These are phyloP conservation scores for Lethrus apterus DNA, from an alignment of 1,140 invertebrate genomes.

Conservation along the genomic window DNA sequence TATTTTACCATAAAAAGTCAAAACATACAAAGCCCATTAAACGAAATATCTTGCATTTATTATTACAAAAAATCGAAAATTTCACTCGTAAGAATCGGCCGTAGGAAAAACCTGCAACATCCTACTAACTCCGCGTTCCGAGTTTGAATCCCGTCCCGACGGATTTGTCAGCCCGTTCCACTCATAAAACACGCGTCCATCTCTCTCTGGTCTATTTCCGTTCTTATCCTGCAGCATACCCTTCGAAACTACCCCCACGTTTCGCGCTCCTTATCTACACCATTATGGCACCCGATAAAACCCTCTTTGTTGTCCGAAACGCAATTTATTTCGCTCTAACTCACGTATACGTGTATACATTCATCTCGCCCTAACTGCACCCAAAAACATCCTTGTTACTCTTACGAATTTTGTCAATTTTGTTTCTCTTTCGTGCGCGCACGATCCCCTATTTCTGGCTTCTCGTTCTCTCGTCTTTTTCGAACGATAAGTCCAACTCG, in stretches of 20 bases:
- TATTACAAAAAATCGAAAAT: background rate
- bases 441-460: background rate
- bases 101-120: constrained; percentile 7
- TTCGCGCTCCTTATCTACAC: constrained; percentile 9
- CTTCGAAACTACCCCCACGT: constrained; percentile 3
- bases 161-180: constrained; percentile 16
- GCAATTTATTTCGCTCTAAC: constrained; percentile 12
- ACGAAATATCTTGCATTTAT: constrained; percentile 6
- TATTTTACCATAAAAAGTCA: too few species aligned
- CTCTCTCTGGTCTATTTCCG: constrained; percentile 2
- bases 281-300: constrained; percentile 8
- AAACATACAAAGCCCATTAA: background rate
- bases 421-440: background rate
- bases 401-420: background rate
- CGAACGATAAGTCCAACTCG: too few species aligned
- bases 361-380: background rate
- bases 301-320: constrained; percentile 10
- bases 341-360: background rate
- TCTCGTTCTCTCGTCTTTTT: constrained; percentile 11
- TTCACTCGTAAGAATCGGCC: constrained; percentile 1
- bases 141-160: constrained; percentile 15
- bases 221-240: constrained; percentile 4
- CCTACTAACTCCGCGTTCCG: constrained; percentile 9
- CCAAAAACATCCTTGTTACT: constrained; percentile 1
- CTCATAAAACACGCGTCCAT: constrained; percentile 13